Percentiles rank a stretch among this genome's conserved stretches.
Evolutionary conservation across 2,888 invertebrate genomes (phyloP).

Genomic region (Disparrhopalites patrizii): DNA sequence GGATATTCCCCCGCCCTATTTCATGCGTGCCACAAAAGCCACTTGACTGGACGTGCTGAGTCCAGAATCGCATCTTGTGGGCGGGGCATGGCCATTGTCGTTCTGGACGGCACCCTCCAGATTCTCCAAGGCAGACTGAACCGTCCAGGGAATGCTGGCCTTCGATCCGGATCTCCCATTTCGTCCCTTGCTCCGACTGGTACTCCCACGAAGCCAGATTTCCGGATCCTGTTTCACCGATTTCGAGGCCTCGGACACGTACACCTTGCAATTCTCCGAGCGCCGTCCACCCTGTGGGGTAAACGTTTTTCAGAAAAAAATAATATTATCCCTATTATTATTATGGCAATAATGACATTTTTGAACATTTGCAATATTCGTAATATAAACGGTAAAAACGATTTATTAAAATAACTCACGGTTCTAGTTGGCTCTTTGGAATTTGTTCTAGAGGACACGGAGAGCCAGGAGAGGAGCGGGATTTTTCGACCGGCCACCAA

Average conservation of each 20-base stretch:
- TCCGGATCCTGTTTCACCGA: neutral
- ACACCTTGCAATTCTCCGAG: neutral
- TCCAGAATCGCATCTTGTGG: too few species aligned
- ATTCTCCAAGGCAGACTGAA: too few species aligned
- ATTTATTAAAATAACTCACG: conserved; percentile 1
- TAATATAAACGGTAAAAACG: neutral
- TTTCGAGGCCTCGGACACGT: conserved; percentile 3
- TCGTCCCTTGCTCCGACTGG: too few species aligned
- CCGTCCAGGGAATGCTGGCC: too few species aligned
- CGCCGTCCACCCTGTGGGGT: too few species aligned
- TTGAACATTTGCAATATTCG: neutral
- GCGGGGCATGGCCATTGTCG: too few species aligned
- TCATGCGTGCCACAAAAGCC: too few species aligned
- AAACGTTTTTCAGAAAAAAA: neutral
- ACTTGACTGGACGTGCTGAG: too few species aligned
- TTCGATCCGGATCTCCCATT: too few species aligned
- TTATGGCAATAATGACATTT: neutral
- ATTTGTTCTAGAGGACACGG: conserved; percentile 20
- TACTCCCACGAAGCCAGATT: too few species aligned
- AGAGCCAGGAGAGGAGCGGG: conserved; percentile 40
- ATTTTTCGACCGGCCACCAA: conserved; percentile 31
- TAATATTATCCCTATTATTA: neutral
- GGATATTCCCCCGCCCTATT: too few species aligned
- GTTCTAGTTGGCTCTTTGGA: conserved; percentile 15
- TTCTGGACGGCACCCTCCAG: too few species aligned